phyloP scores from a whole-genome alignment of 2,797 vertebrate species.

The Momotus momota region DNA sequence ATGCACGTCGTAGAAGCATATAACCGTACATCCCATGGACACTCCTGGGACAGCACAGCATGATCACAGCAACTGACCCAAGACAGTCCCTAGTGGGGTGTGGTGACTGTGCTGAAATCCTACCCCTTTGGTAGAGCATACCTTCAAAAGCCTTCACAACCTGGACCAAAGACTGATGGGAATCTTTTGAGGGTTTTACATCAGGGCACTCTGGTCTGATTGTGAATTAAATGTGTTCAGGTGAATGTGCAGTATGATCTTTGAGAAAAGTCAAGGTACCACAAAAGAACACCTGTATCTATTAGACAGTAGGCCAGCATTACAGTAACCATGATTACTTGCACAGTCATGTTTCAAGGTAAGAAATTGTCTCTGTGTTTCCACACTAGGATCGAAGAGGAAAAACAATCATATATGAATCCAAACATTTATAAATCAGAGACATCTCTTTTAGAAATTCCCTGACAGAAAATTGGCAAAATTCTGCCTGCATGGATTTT shows the following conservation, averaged over 20 bases:
- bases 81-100: background rate
- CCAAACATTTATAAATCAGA: background rate
- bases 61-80: background rate
- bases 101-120: background rate
- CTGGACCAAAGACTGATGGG: background rate
- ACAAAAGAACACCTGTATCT: background rate
- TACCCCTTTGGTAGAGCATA: background rate
- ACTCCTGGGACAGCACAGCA: background rate
- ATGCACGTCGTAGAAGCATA: rapidly evolving
- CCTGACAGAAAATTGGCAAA: background rate
- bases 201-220: background rate
- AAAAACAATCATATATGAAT: background rate
- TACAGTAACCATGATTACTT: background rate
- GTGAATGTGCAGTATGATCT: background rate
- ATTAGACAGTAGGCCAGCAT: background rate
- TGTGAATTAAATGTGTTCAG: background rate
- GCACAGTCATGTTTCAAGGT: background rate
- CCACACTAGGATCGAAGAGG: background rate
- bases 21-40: rapidly evolving
- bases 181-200: background rate
- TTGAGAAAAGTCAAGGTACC: background rate
- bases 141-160: background rate
- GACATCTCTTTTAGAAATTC: background rate
- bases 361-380: background rate
- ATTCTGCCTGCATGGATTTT: background rate